These are phyloP conservation scores for Hycleus phaleratus DNA, from an alignment of 1,140 invertebrate species.

Conservation along the genomic window DNA sequence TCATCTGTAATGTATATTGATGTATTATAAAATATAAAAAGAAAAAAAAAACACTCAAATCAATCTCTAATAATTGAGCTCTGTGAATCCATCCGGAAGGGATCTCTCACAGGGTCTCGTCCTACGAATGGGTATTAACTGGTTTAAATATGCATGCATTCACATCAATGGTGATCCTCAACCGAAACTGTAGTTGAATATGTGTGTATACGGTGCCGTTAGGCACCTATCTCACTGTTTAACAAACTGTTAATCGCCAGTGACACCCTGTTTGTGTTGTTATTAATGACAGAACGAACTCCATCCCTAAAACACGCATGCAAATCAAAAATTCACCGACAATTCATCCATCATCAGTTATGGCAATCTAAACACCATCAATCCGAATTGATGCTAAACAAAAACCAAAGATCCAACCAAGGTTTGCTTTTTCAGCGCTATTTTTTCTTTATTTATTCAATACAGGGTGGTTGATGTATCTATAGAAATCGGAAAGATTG, in stretches of 20 bases:
- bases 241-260: conserved; percentile 21
- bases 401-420: too few species aligned
- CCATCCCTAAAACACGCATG: too few species aligned
- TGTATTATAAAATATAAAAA: not conserved
- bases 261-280: conserved; percentile 21
- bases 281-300: conserved; percentile 12
- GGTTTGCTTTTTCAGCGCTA: too few species aligned
- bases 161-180: conserved; percentile 8
- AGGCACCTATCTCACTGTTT: conserved; percentile 2
- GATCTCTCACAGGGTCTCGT: conserved; percentile 14
- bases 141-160: conserved; percentile 18
- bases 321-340: not conserved
- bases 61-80: conserved; percentile 18
- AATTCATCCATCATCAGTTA: conserved; percentile 4
- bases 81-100: conserved; percentile 19
- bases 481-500: too few species aligned
- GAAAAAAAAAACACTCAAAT: conserved; percentile 11
- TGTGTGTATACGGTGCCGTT: not conserved
- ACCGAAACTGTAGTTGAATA: conserved; percentile 1
- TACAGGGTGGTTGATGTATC: too few species aligned
- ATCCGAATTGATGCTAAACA: too few species aligned
- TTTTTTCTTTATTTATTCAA: too few species aligned
- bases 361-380: too few species aligned
- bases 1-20: conserved; percentile 4
- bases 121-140: conserved; percentile 6